Conservation (phyloP, 1,140 invertebrate genomes). For the Drosophila triauraria region DNA sequence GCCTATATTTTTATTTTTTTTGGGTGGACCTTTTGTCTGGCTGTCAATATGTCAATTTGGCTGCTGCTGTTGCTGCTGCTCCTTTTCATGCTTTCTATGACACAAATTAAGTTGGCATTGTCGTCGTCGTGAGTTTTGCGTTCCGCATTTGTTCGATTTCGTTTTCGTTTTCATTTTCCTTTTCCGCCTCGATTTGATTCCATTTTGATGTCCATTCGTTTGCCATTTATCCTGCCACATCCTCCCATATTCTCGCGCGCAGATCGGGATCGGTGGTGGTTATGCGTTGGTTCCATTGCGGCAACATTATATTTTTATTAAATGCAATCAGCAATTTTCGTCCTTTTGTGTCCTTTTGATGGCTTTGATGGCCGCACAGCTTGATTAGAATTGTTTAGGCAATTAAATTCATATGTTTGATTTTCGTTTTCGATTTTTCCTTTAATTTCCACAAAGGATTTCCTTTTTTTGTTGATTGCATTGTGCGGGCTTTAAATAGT, state of each 20-base stretch:
- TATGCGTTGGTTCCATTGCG: slow-evolving; percentile 29
- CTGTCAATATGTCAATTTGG: slow-evolving; percentile 81
- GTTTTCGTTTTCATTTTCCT: slow-evolving; percentile 8
- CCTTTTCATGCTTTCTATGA: slow-evolving; percentile 71
- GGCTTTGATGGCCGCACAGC: slow-evolving; percentile 38
- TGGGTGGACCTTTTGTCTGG: slow-evolving; percentile 64
- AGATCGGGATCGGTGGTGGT: slow-evolving; percentile 29
- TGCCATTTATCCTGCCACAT: slow-evolving; percentile 31
- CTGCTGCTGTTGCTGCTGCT: slow-evolving; percentile 47
- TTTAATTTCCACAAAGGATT: slow-evolving; percentile 31
- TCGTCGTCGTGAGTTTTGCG: slow-evolving; percentile 56
- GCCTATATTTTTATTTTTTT: background rate
- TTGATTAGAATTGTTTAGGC: slow-evolving; percentile 74
- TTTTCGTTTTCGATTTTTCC: slow-evolving; percentile 61
- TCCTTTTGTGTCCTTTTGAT: slow-evolving; percentile 56
- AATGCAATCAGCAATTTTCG: slow-evolving; percentile 61
- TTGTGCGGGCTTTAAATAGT: slow-evolving; percentile 24
- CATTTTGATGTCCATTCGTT: slow-evolving; percentile 55
- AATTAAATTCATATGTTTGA: slow-evolving; percentile 76
- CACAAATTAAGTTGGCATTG: slow-evolving; percentile 80
- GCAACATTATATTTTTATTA: slow-evolving; percentile 55
- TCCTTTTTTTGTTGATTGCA: slow-evolving; percentile 9
- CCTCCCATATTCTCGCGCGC: slow-evolving; percentile 3
- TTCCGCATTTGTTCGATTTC: slow-evolving; percentile 54
- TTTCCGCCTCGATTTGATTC: slow-evolving; percentile 52